phyloP scores from a whole-genome alignment of 2,888 invertebrate species.

The Sinopyrophorus schimmeli region DNA sequence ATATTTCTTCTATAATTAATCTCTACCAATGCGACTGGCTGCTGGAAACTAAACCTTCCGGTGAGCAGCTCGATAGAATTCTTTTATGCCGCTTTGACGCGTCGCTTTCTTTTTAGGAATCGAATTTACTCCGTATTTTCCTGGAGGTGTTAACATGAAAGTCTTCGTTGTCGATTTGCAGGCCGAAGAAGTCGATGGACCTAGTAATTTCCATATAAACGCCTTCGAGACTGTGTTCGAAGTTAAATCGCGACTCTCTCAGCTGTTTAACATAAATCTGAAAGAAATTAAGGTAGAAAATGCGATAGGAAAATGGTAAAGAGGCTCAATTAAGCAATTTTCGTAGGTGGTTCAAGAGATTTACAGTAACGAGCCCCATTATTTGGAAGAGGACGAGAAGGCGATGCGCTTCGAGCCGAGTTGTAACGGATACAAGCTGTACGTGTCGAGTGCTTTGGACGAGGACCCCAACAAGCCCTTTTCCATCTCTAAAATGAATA shows the following conservation, averaged over 20 bases:
- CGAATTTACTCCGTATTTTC: conserved; percentile 65
- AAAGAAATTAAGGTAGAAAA: conserved; percentile 21
- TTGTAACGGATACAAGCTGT: conserved; percentile 55
- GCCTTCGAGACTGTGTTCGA: conserved; percentile 61
- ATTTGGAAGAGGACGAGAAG: conserved; percentile 53
- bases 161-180: conserved; percentile 66
- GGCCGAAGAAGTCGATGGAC: conserved; percentile 64
- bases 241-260: conserved; percentile 61
- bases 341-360: conserved; percentile 53
- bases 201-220: conserved; percentile 63
- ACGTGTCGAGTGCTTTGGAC: conserved; percentile 57
- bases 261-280: conserved; percentile 54
- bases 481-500: conserved; percentile 56
- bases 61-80: conserved; percentile 34
- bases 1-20: conserved; percentile 56
- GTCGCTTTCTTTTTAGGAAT: conserved; percentile 44
- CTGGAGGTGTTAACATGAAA: conserved; percentile 64
- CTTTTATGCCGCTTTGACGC: not conserved
- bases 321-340: no score
- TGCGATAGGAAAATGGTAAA: no score
- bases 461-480: conserved; percentile 58
- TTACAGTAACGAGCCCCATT: conserved; percentile 50
- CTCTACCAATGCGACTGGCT: conserved; percentile 62
- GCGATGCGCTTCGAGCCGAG: conserved; percentile 51
- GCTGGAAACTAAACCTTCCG: conserved; percentile 67